phyloP scores from a whole-genome alignment of 2,797 vertebrate species.

The Centroberyx gerrardi region DNA sequence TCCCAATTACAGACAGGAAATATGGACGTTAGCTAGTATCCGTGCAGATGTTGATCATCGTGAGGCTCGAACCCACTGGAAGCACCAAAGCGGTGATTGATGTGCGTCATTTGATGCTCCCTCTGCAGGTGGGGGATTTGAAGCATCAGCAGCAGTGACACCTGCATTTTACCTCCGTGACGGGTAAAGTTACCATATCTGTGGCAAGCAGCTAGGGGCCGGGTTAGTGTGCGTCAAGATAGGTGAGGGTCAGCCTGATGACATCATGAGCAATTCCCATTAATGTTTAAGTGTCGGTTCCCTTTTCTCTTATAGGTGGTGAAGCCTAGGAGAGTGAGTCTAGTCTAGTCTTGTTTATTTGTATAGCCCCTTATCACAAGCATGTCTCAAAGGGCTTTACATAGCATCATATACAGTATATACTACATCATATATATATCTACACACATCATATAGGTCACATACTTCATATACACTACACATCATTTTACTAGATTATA shows the following conservation, averaged over 20 bases:
- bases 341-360: too few species aligned
- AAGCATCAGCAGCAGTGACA: not conserved
- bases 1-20: too few species aligned
- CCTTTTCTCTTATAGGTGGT: not conserved
- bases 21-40: too few species aligned
- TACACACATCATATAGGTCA: too few species aligned
- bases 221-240: not conserved
- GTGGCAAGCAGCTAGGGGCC: slow-evolving; percentile 10
- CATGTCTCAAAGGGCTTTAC: too few species aligned
- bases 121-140: not conserved
- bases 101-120: not conserved
- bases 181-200: slow-evolving; percentile 23
- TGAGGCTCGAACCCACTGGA: not conserved
- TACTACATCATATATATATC: too few species aligned
- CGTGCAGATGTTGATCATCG: not conserved
- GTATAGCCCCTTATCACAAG: too few species aligned
- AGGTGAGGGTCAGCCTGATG: not conserved
- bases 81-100: not conserved
- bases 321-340: not conserved
- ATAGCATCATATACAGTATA: too few species aligned
- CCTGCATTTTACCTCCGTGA: not conserved
- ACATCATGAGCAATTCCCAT: not conserved
- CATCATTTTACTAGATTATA: too few species aligned
- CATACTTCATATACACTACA: too few species aligned
- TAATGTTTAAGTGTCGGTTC: not conserved